These are phyloP conservation scores for Barnardius zonarius DNA, from an alignment of 2,113 vertebrate genomes.

Conservation along the genomic window DNA sequence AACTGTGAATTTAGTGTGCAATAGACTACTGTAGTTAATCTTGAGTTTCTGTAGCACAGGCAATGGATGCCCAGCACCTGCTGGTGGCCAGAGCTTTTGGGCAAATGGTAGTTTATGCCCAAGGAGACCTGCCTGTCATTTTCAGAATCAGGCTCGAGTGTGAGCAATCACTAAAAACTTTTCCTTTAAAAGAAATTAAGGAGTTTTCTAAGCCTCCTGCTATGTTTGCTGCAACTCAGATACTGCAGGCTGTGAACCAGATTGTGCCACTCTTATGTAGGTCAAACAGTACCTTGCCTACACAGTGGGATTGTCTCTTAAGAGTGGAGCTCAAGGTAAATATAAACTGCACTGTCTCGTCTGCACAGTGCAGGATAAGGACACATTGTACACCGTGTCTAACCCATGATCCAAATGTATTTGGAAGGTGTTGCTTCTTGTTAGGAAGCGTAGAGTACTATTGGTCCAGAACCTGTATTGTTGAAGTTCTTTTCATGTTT, in stretches of 20 bases:
- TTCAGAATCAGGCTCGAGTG: background rate
- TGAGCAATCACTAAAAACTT: background rate
- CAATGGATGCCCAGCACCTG: background rate
- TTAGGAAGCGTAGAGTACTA: background rate
- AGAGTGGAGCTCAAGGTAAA: background rate
- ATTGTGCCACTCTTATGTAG: conserved; percentile 11
- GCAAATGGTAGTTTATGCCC: background rate
- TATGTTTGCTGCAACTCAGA: background rate
- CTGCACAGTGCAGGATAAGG: background rate
- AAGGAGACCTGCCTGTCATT: background rate
- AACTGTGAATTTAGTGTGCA: background rate
- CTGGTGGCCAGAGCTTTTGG: background rate
- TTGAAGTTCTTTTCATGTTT: background rate
- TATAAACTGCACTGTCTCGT: background rate
- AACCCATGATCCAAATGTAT: background rate
- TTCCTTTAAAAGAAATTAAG: background rate
- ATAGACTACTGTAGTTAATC: background rate
- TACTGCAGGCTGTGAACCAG: conserved; percentile 20
- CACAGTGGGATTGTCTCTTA: background rate
- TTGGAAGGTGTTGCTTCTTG: background rate
- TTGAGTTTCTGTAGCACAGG: background rate
- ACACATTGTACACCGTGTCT: rapidly evolving
- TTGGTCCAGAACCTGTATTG: background rate
- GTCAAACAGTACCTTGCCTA: background rate
- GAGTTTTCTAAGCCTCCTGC: background rate